phyloP scores from a whole-genome alignment of 2,113 vertebrate species.

The Hoplias malabaricus region DNA sequence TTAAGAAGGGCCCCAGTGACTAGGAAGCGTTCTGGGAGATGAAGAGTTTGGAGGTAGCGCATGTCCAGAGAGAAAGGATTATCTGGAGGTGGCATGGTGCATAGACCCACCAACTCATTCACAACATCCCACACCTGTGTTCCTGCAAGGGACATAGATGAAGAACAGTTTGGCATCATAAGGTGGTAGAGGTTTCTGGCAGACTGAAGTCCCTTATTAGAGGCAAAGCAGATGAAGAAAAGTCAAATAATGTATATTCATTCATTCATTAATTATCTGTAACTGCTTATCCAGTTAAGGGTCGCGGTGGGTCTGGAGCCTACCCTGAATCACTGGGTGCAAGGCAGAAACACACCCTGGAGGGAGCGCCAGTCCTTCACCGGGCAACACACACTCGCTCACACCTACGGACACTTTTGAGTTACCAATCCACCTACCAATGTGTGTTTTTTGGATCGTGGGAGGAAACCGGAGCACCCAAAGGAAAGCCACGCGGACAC shows the following conservation, averaged over 20 bases:
- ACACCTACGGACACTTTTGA: too few relatives aligned
- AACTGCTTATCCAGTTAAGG: too few relatives aligned
- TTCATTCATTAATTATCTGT: too few relatives aligned
- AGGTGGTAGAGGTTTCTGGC: neutral
- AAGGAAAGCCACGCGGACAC: too few relatives aligned
- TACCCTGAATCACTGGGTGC: too few relatives aligned
- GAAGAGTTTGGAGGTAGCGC: constrained; percentile 72
- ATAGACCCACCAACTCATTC: constrained; percentile 75
- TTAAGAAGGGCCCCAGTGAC: constrained; percentile 73
- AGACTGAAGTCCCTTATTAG: neutral
- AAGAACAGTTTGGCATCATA: neutral
- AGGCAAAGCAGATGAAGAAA: neutral
- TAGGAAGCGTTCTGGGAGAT: constrained; percentile 70
- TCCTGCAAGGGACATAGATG: constrained; percentile 53
- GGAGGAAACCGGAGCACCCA: too few relatives aligned
- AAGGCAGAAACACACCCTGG: too few relatives aligned
- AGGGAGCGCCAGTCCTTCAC: too few relatives aligned
- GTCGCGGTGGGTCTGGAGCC: too few relatives aligned
- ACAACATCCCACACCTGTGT: constrained; percentile 75
- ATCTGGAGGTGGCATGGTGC: constrained; percentile 73
- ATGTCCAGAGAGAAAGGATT: constrained; percentile 79
- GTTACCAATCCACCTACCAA: too few relatives aligned
- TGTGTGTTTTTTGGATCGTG: too few relatives aligned
- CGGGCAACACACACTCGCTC: too few relatives aligned
- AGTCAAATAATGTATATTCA: neutral